phyloP scores from a whole-genome alignment of 37 sponge, comb jelly and placozoan genomes.

The Amphimedon queenslandica region DNA sequence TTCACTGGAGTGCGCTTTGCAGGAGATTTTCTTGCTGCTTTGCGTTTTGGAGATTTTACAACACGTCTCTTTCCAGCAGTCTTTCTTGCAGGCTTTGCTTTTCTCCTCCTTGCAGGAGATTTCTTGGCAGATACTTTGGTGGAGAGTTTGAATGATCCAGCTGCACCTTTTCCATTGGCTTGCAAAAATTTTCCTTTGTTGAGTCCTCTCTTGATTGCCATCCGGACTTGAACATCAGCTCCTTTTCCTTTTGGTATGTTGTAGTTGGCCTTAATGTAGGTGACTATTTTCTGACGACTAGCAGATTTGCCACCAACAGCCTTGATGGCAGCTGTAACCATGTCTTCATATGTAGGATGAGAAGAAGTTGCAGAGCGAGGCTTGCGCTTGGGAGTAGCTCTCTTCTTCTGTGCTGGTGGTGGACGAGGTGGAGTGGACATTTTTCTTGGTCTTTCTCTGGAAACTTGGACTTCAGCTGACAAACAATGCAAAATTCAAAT shows the following conservation, averaged over 20 bases:
- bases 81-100: conserved; percentile 21
- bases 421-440: no score
- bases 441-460: no score
- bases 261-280: conserved; percentile 87
- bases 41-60: background rate
- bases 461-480: no score
- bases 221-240: conserved; percentile 53
- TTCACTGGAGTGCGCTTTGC: conserved; percentile 15
- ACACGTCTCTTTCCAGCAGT: conserved; percentile 21
- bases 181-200: conserved; percentile 56
- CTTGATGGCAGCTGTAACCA: conserved; percentile 74
- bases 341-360: conserved; percentile 84
- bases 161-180: conserved; percentile 77
- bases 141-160: conserved; percentile 83
- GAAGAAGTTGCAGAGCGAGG: conserved; percentile 44
- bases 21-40: conserved; percentile 4
- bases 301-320: conserved; percentile 69
- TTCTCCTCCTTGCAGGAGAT: conserved; percentile 43
- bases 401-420: no score
- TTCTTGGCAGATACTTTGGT: conserved; percentile 27
- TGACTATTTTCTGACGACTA: conserved; percentile 79
- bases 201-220: conserved; percentile 69
- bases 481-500: no score
- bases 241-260: conserved; percentile 62
- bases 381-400: conserved; percentile 24